Base-by-base conservation (phyloP, 2,888 invertebrate species). In the Congeria kusceri region DNA sequence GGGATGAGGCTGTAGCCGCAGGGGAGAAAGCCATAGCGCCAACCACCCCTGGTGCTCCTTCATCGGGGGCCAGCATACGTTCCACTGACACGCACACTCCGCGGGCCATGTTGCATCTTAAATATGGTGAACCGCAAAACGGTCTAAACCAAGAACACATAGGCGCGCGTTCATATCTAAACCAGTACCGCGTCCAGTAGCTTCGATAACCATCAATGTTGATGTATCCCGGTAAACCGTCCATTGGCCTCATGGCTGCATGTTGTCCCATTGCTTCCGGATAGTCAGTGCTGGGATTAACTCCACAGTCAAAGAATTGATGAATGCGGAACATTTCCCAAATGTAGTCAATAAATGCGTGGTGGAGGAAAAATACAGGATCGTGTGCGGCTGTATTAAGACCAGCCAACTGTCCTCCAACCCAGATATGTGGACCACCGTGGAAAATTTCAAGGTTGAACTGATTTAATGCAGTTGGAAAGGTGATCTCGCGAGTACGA, bases 341-440 rank as follows among this genome's bases (percentile, higher is more conserved):
- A 7, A 90, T 65, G 74, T 88, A 87, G 73, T 91, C 91, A n/a
- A 90, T 84, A 56, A 87, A 90, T 0, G 88, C 83, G 69, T 90
- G 90, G 59, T 88, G 87, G 25, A 90, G 59, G 77, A 89, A 89
- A 79, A 90, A 91, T 29, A 85, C 67, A 1, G 89, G 89, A 62
- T 91, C 91, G 68, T 82, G 85, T 0, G 90, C 84, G 7, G 91
- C 88, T 0, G 89, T 89, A 20, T 87, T 80, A 44, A 89, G 62
- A 9, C 78, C 80, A 7, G 79, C 78, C 84, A 91, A 82, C 18
- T 87, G 85, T 1, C 91, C 91, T 1, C 89, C 90, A 9, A 90
- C 83, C 83, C 85, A 90, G 2, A 86, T 76, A 76, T 91, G 91
- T 9, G 87, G 85, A 3, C 87, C 88, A 7, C 86, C 87, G 53